These are phyloP conservation scores for Sitobion miscanthi DNA, from an alignment of 1,140 invertebrate species.

Conservation along the genomic window DNA sequence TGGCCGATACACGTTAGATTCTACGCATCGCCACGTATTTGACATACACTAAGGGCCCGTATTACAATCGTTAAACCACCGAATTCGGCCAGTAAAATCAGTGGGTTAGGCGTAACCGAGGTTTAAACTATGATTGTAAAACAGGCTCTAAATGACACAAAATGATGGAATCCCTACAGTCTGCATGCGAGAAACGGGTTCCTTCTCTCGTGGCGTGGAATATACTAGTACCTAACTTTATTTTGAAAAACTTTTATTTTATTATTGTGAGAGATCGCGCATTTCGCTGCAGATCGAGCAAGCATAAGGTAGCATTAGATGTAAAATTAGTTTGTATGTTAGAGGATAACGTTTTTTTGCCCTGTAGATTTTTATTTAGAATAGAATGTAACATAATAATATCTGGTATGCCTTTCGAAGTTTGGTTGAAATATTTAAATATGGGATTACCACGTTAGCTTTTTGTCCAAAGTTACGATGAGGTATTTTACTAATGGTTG, in stretches of 20 bases:
- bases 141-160: too few species aligned
- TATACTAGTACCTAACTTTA: background rate
- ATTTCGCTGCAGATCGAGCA: background rate
- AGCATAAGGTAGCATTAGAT: background rate
- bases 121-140: too few species aligned
- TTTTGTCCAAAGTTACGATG: background rate
- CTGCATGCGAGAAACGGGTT: too few species aligned
- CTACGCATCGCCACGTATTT: too few species aligned
- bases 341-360: background rate
- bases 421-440: background rate
- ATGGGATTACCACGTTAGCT: background rate
- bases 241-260: background rate
- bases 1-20: too few species aligned
- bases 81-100: too few species aligned
- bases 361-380: background rate
- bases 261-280: background rate
- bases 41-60: too few species aligned
- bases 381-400: background rate
- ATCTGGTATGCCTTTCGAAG: too few species aligned
- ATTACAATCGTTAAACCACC: too few species aligned
- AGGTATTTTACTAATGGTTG: background rate
- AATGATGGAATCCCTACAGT: too few species aligned
- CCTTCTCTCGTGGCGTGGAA: background rate
- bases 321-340: background rate
- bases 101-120: too few species aligned